phyloP scores from a whole-genome alignment of 2,797 vertebrate species.

The Sebastes cheni region DNA sequence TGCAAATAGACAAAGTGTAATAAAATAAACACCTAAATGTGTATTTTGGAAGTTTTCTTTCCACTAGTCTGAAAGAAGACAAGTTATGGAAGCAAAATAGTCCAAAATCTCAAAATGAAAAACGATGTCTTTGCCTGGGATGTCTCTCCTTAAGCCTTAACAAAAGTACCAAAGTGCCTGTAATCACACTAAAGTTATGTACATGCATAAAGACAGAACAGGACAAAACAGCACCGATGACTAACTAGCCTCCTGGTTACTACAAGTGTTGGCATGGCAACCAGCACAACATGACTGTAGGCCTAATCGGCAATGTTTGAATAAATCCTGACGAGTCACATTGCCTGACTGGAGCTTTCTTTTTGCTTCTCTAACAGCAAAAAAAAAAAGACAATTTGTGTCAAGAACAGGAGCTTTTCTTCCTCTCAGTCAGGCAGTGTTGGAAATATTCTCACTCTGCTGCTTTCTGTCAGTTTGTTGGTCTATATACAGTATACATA shows the following conservation, averaged over 20 bases:
- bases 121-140: too few species aligned
- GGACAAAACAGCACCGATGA: constrained; percentile 38
- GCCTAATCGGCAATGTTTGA: constrained; percentile 33
- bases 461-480: not conserved
- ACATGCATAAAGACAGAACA: constrained; percentile 1
- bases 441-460: not conserved
- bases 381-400: not conserved
- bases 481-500: too few species aligned
- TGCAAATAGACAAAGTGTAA: too few species aligned
- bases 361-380: constrained; percentile 2
- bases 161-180: not conserved
- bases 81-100: too few species aligned
- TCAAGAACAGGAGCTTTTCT: not conserved
- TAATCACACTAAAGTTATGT: not conserved
- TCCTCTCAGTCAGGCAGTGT: not conserved
- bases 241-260: constrained; percentile 52
- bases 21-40: too few species aligned
- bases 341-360: not conserved
- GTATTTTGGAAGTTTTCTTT: too few species aligned
- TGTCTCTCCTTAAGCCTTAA: too few species aligned
- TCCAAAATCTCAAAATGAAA: too few species aligned
- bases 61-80: too few species aligned
- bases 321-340: constrained; percentile 33
- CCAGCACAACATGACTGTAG: constrained; percentile 43
- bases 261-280: constrained; percentile 55